phyloP scores from a whole-genome alignment of 2,113 vertebrate genomes.

The Fulica atra region DNA sequence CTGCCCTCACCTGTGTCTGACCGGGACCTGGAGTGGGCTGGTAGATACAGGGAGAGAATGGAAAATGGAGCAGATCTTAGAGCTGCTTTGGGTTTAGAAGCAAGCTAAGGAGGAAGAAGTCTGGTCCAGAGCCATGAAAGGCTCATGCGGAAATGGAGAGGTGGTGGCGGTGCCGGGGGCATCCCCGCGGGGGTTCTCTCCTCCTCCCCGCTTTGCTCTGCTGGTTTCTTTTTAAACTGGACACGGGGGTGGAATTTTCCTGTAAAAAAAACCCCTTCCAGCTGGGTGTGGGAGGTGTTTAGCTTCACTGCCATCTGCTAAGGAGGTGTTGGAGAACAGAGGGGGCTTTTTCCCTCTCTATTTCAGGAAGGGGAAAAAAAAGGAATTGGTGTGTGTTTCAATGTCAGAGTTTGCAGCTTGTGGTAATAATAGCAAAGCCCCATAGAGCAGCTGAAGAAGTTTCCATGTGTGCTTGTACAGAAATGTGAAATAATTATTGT shows the following conservation, averaged over 20 bases:
- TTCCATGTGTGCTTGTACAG: not conserved
- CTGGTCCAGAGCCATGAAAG: not conserved
- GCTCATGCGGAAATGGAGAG: rapidly evolving
- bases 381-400: not conserved
- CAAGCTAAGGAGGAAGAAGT: rapidly evolving
- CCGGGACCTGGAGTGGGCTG: rapidly evolving
- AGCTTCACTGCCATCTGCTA: conserved; percentile 19
- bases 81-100: not conserved
- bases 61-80: rapidly evolving
- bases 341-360: conserved; percentile 15
- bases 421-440: not conserved
- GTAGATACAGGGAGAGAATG: rapidly evolving
- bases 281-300: conserved; percentile 41
- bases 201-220: not conserved
- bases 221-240: not conserved
- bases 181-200: not conserved
- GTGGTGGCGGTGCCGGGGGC: not conserved
- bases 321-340: not conserved
- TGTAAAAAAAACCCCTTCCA: not conserved
- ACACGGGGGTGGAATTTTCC: not conserved
- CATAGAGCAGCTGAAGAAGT: not conserved
- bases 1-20: rapidly evolving
- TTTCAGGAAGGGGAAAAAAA: not conserved
- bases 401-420: not conserved
- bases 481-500: not conserved